Percentiles rank a stretch among this genome's conserved stretches.
phyloP scores from a whole-genome alignment of 2,113 vertebrate genomes.

The Notarius lentiginosus region DNA sequence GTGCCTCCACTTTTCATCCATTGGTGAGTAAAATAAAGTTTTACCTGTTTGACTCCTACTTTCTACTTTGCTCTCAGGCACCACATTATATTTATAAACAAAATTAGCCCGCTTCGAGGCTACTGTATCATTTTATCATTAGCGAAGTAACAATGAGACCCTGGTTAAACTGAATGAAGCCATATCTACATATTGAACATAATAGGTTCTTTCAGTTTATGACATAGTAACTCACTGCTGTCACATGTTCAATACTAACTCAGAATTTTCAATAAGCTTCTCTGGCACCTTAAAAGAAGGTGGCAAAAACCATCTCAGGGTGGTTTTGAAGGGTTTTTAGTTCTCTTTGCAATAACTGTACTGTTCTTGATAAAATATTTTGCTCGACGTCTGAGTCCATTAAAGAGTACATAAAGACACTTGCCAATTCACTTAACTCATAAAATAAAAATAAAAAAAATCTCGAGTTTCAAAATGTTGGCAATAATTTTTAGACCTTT shows the following conservation, averaged over 20 bases:
- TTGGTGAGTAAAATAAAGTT: background rate
- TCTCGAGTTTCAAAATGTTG: background rate
- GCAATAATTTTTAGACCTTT: background rate
- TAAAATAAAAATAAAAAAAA: constrained; percentile 12
- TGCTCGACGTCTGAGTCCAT: background rate
- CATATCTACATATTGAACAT: background rate
- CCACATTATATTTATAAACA: background rate
- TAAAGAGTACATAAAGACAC: background rate
- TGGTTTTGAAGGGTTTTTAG: background rate
- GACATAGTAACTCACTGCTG: background rate
- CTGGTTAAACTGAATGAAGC: background rate
- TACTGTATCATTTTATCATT: background rate
- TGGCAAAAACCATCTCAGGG: background rate
- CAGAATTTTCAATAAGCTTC: background rate
- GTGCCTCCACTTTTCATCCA: background rate
- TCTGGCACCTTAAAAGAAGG: background rate
- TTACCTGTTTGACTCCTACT: background rate
- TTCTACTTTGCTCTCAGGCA: background rate
- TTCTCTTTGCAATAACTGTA: background rate
- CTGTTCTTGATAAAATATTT: background rate
- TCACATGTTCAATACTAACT: background rate
- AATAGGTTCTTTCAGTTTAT: background rate
- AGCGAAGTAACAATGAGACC: background rate
- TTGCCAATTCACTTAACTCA: background rate
- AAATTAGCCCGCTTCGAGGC: background rate